These are phyloP conservation scores for Pammene aurita DNA, from an alignment of 2,888 invertebrate genomes.

Conservation along the genomic window DNA sequence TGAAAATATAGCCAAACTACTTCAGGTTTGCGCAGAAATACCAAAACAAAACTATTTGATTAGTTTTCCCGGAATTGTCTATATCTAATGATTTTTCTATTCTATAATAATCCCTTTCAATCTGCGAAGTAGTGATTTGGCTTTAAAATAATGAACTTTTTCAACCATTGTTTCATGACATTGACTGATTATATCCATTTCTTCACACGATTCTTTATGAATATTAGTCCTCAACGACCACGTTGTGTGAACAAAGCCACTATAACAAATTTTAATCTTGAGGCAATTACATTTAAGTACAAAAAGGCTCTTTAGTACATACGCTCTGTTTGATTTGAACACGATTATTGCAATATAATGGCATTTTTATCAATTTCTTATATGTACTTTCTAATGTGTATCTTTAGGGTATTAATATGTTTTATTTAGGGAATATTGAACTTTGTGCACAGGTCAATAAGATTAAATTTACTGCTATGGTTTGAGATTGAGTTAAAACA, in stretches of 20 bases:
- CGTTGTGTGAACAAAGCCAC: constrained; percentile 20
- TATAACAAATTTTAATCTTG: constrained; percentile 23
- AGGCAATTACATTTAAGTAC: constrained; percentile 21
- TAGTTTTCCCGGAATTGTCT: background rate
- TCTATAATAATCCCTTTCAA: constrained; percentile 11
- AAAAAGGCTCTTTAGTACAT: constrained; percentile 7
- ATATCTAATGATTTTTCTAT: constrained; percentile 15
- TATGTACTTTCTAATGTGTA: constrained; percentile 67
- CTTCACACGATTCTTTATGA: constrained; percentile 48
- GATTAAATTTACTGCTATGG: constrained; percentile 47
- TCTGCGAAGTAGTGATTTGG: constrained; percentile 30
- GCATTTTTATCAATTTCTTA: constrained; percentile 72
- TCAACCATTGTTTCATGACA: constrained; percentile 52
- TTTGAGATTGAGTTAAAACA: constrained; percentile 47
- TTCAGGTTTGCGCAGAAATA: background rate
- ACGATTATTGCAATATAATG: constrained; percentile 66
- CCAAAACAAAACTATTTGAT: background rate
- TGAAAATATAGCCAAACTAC: no score
- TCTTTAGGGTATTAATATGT: constrained; percentile 49
- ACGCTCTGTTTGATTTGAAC: constrained; percentile 48
- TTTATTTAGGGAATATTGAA: constrained; percentile 36
- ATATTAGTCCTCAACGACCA: constrained; percentile 23
- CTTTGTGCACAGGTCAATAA: constrained; percentile 43
- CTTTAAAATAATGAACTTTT: constrained; percentile 37
- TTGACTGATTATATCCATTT: constrained; percentile 56